Evolutionary conservation across 2,888 invertebrate genomes (phyloP).

Genomic region (Neuroscelio doddi): DNA sequence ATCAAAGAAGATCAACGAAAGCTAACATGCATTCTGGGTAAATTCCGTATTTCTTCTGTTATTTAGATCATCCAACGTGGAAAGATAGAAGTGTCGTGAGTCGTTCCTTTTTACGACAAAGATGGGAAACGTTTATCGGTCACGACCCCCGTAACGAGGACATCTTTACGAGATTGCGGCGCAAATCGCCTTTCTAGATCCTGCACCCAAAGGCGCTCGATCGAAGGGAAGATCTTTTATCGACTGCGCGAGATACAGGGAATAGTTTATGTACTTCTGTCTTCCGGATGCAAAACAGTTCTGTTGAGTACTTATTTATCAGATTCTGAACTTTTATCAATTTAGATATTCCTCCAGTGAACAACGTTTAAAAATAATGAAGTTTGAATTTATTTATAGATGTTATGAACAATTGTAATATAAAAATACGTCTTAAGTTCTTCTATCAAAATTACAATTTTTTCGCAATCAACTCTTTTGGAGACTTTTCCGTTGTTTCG

Average conservation of each 20-base stretch:
- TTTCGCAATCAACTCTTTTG: too few relatives aligned
- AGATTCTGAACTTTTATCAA: too few relatives aligned
- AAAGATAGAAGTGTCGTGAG: constrained; percentile 5
- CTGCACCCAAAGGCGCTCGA: not conserved
- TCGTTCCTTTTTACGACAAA: constrained; percentile 15
- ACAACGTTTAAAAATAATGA: too few relatives aligned
- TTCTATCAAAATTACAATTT: too few relatives aligned
- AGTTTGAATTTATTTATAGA: too few relatives aligned
- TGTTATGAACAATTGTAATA: too few relatives aligned
- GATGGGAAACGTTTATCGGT: constrained; percentile 23
- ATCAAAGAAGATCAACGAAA: constrained; percentile 4
- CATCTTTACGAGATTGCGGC: constrained; percentile 24
- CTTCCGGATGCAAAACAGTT: not conserved
- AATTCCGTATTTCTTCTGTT: constrained; percentile 14
- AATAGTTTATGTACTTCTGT: not conserved
- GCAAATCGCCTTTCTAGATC: constrained; percentile 18
- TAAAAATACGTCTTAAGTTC: not conserved
- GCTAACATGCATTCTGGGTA: not conserved
- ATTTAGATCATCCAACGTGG: constrained; percentile 5
- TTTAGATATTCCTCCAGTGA: too few relatives aligned
- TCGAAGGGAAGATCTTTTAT: constrained; percentile 12
- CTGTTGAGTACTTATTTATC: too few relatives aligned
- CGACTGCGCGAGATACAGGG: constrained; percentile 1
- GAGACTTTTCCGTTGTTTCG: too few relatives aligned
- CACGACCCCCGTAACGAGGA: constrained; percentile 24